Percentiles rank a stretch among this genome's conserved stretches.
These are phyloP conservation scores for Heloderma charlesbogerti DNA, from an alignment of 2,113 vertebrate species.

Conservation along the genomic window DNA sequence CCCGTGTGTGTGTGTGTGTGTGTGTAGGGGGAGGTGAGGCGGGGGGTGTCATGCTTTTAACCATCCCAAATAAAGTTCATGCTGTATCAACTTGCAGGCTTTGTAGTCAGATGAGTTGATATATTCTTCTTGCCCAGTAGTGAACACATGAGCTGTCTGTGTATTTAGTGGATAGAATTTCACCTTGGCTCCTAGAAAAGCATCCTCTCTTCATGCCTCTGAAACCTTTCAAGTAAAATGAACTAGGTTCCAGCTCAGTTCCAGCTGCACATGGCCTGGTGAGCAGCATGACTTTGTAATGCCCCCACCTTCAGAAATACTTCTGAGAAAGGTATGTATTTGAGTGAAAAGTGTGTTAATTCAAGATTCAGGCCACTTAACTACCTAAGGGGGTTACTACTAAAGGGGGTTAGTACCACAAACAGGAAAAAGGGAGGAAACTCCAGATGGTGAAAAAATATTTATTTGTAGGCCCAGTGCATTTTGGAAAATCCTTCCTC, in stretches of 20 bases:
- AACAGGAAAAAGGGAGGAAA: no score
- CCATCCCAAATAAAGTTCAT: slow-evolving; percentile 54
- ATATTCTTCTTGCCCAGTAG: slow-evolving; percentile 51
- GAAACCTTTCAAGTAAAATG: slow-evolving; percentile 40
- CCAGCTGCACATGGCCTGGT: slow-evolving; percentile 8
- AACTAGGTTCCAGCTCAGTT: slow-evolving; percentile 21
- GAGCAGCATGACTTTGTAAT: background rate
- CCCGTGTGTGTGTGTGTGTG: slow-evolving; percentile 25
- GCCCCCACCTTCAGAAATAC: background rate
- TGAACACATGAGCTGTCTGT: slow-evolving; percentile 50
- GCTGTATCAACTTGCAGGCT: slow-evolving; percentile 56
- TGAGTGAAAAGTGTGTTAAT: background rate
- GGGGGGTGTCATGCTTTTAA: slow-evolving; percentile 41
- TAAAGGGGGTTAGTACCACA: no score
- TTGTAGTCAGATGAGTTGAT: slow-evolving; percentile 50
- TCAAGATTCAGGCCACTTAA: background rate
- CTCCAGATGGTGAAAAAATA: no score
- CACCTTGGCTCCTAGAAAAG: slow-evolving; percentile 47
- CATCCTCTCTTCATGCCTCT: background rate
- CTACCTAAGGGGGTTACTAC: no score
- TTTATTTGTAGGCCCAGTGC: no score
- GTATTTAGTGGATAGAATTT: slow-evolving; percentile 56
- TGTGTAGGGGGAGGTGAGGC: no score
- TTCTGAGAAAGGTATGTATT: background rate
- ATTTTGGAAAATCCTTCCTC: no score